Evolutionary conservation across 2,797 vertebrate genomes (phyloP).

Genomic region (Linurgus olivaceus): DNA sequence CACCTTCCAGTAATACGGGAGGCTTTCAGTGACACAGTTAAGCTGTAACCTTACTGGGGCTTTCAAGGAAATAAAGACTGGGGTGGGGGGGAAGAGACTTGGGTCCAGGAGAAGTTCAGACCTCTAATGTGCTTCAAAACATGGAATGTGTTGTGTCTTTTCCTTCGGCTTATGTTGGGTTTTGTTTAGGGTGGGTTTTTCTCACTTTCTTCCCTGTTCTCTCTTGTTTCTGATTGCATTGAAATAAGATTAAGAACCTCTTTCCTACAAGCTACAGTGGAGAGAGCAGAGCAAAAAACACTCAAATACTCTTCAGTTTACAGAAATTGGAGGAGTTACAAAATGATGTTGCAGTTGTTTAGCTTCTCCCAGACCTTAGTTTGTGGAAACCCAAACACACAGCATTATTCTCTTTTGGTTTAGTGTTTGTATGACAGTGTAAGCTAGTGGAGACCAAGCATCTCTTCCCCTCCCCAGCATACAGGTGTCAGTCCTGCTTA

Average conservation of each 20-base stretch:
- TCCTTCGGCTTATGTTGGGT: neutral
- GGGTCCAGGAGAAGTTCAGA: slow-evolving; percentile 33
- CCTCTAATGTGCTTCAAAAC: neutral
- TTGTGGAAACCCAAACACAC: slow-evolving; percentile 48
- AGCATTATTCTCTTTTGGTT: slow-evolving; percentile 43
- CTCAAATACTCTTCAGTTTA: slow-evolving; percentile 38
- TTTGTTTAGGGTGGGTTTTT: neutral
- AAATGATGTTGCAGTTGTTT: slow-evolving; percentile 48
- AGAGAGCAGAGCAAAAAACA: slow-evolving; percentile 13
- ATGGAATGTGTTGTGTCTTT: neutral
- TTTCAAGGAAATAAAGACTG: neutral
- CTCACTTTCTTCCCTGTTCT: neutral
- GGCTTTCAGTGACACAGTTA: neutral
- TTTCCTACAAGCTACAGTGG: neutral
- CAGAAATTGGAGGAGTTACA: slow-evolving; percentile 12
- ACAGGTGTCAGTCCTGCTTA: neutral
- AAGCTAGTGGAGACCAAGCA: neutral
- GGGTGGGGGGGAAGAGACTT: slow-evolving; percentile 7
- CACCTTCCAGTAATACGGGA: neutral
- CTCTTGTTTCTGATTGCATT: neutral
- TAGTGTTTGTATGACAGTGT: neutral
- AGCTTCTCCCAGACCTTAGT: neutral
- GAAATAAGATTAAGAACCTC: neutral
- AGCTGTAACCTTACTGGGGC: neutral
- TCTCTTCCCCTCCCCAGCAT: neutral